A percentile compares a stretch with the other conserved stretches of the same genome.
phyloP scores from a whole-genome alignment of 2,797 vertebrate genomes.

The Ataeniobius toweri region DNA sequence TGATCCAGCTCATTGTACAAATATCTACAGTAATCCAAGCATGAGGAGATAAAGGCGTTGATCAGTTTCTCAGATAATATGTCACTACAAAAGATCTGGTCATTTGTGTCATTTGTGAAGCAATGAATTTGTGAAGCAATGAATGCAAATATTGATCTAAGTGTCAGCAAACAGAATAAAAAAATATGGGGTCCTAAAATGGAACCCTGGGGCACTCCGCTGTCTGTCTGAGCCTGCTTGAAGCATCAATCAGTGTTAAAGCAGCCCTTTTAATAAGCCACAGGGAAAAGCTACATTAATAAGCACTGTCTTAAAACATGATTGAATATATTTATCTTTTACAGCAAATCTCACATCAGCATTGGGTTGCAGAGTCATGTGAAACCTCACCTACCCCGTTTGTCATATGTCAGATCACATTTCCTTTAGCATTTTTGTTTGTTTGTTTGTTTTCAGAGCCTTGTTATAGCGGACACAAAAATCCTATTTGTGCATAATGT shows the following conservation, averaged over 20 bases:
- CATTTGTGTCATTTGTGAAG: neutral
- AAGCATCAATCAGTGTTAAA: constrained; percentile 4
- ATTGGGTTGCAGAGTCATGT: constrained; percentile 1
- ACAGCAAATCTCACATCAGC: constrained; percentile 14
- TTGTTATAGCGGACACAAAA: neutral
- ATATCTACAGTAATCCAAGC: no score
- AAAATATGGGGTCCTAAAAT: neutral
- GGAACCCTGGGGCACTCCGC: neutral
- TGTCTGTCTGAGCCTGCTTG: neutral
- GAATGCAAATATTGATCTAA: neutral
- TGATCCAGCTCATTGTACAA: no score
- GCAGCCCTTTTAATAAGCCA: constrained; percentile 12
- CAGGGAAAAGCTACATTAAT: constrained; percentile 30
- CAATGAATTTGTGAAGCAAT: no score
- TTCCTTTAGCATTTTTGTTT: neutral
- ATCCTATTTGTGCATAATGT: neutral
- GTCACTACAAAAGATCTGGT: neutral
- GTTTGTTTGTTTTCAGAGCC: neutral
- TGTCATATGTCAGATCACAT: neutral
- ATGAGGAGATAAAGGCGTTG: no score
- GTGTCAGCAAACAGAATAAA: neutral
- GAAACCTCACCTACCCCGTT: neutral
- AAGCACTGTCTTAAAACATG: constrained; percentile 23
- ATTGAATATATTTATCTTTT: constrained; percentile 43
- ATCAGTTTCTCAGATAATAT: neutral